Base-by-base conservation (phyloP, 1,140 invertebrate species). In the Danaus melanippus region DNA sequence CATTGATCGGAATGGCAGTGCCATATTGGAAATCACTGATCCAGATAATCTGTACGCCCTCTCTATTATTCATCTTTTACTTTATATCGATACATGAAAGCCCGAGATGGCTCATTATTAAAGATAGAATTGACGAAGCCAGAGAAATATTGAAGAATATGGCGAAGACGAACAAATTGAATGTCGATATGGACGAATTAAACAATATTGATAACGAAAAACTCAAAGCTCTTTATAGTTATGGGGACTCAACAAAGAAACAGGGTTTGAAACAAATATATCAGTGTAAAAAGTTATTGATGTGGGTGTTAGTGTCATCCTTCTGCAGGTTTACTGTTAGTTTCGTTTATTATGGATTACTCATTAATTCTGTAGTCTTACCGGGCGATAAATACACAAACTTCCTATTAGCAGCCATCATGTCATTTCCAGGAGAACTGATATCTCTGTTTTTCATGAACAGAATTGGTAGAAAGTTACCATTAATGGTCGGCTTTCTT, bases 311-410 rank as follows among this genome's bases (percentile, higher is more conserved):
- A 0, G 71, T 76, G 0, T 66, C 64, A 0, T 90, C 87, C 32
- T 86, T 92, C 56, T 92, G 88, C 69, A 91, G 90, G 88, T 88
- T 92, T 12, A 89, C 91, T 1, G 89, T 90, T 45, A 88, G 90
- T 1, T 91, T 94, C 61, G 90, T 94, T 7, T 96, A 94, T 72
- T 95, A 95, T 65, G 94, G 93, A 0, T 70, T 96, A 5, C 92
- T 93, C 9, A 84, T 95, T 2, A 94, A 94, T 66, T 91, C 93
- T 1, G 92, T 93, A 1, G 89, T 90, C 47, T 82, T 96, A 11
- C 91, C 90, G 8, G 93, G 93, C 2, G 89, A 90, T 62, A 86
- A 90, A 66, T 93, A 93, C 70, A 77, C 89, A 9, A 92, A 92
- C 67, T 93, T 93, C 64, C 88, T 92, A 8, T 80, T 91, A 49